phyloP scores from a whole-genome alignment of 2,888 invertebrate genomes.

The Pristionchus entomophagus region DNA sequence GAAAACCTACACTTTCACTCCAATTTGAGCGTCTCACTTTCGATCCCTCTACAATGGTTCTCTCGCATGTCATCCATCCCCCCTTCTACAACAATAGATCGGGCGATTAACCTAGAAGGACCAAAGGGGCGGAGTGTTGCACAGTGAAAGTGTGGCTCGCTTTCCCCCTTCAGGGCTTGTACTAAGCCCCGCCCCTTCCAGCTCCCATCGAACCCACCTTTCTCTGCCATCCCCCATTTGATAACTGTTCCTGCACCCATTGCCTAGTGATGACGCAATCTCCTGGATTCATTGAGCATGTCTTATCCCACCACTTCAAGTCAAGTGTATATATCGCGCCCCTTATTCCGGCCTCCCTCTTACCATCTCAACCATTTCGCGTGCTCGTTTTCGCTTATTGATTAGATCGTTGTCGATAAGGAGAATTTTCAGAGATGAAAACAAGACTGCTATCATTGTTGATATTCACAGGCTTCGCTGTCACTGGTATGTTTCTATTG shows the following conservation, averaged over 20 bases:
- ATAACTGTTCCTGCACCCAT: not conserved
- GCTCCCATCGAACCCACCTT: not conserved
- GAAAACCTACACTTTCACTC: no score
- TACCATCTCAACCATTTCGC: not conserved
- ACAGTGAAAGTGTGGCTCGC: not conserved
- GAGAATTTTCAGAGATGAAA: not conserved
- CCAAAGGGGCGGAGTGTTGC: slow-evolving; percentile 35
- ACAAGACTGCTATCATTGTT: no score
- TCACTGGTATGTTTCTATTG: not conserved
- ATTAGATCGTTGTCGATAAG: not conserved
- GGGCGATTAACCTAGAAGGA: slow-evolving; percentile 39
- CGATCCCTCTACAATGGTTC: slow-evolving; percentile 30
- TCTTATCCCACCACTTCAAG: not conserved
- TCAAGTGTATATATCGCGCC: not conserved
- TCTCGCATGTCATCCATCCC: not conserved
- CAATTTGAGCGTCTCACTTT: not conserved
- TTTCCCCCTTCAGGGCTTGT: slow-evolving; percentile 25
- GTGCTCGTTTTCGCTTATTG: not conserved
- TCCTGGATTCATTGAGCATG: not conserved
- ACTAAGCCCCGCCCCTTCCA: not conserved
- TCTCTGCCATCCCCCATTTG: not conserved
- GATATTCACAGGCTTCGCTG: not conserved
- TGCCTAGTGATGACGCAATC: not conserved
- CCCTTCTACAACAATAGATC: not conserved
- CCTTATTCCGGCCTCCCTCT: not conserved